These are phyloP conservation scores for Polyergus mexicanus DNA, from an alignment of 1,140 invertebrate genomes.

Conservation along the genomic window DNA sequence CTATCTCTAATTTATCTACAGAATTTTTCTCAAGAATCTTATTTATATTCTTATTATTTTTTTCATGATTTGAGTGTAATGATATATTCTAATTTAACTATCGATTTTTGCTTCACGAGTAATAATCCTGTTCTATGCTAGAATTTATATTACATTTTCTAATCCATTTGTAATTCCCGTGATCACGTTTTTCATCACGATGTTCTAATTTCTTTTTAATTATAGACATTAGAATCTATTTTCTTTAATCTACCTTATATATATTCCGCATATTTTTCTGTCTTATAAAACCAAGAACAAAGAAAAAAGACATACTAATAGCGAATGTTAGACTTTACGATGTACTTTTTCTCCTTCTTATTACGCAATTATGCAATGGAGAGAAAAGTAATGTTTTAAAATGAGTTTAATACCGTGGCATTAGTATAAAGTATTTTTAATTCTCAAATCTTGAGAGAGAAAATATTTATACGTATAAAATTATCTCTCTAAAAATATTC, in stretches of 20 bases:
- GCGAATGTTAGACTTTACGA: slow-evolving; percentile 38
- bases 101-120: slow-evolving; percentile 3
- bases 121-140: background rate
- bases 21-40: slow-evolving; percentile 20
- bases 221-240: slow-evolving; percentile 52
- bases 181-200: slow-evolving; percentile 1
- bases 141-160: slow-evolving; percentile 31
- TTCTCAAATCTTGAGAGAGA: background rate
- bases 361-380: slow-evolving; percentile 33
- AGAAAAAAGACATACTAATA: background rate
- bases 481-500: background rate
- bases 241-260: slow-evolving; percentile 30
- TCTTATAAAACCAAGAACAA: slow-evolving; percentile 23
- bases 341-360: slow-evolving; percentile 39
- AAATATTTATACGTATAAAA: background rate
- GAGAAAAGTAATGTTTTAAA: slow-evolving; percentile 32
- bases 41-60: slow-evolving; percentile 13
- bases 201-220: slow-evolving; percentile 50
- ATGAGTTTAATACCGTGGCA: slow-evolving; percentile 43
- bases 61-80: background rate
- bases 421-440: slow-evolving; percentile 46
- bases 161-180: no score
- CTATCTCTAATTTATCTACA: background rate
- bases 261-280: slow-evolving; percentile 23
- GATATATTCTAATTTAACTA: background rate